Base-by-base conservation (phyloP, 35 echinoderm and acorn worm genomes). In the Apostichopus japonicus region DNA sequence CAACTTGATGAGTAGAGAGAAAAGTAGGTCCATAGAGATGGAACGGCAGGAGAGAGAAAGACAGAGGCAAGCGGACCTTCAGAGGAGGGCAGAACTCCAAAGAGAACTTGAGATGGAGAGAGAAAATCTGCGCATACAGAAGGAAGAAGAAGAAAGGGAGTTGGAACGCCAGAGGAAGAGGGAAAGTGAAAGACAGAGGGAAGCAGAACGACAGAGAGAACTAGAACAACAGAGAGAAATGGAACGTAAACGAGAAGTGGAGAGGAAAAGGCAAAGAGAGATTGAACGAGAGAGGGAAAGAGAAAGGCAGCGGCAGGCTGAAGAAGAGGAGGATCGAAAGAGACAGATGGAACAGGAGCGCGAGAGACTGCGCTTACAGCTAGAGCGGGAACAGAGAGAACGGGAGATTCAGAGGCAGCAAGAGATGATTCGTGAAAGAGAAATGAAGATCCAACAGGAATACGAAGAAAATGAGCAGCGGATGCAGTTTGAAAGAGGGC, bases 71-170 rank as follows among this genome's bases (percentile, higher is more conserved):
- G 81, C 81, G 8, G 81, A 84, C 23, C 81, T 84, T 1, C 53
- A 84, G 56, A 84, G 81, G 54, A 84, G 81, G 81, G 54, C 21
- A 57, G 81, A 84, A 58, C 81, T 84, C 6, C 54, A 84, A 57
- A 84, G 81, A 84, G 81, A 84, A 57, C 16, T 84, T 22, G 81
- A 84, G 23, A 23, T 84, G 51, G 81, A 84, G 54, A 84, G 81
- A 54, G 81, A 84, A 84, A 84, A 84, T 23, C 56, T 84, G 54
- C 17, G 81, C 17, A 58, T 53, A 58, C 81, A 84, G 81, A 84
- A 84, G 57, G 81, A 56, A 24, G 81, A 84, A 58, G 81, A 57
- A 84, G 81, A 84, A 17, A 55, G 81, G 10, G 81, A 84, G 23
- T 57, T 55, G 51, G 81, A 84, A 54, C 21, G 21, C 11, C 52